Percentiles rank a stretch among this genome's conserved stretches.
phyloP scores from a whole-genome alignment of 2,888 invertebrate genomes.

The Nipponacmea schrenckii region DNA sequence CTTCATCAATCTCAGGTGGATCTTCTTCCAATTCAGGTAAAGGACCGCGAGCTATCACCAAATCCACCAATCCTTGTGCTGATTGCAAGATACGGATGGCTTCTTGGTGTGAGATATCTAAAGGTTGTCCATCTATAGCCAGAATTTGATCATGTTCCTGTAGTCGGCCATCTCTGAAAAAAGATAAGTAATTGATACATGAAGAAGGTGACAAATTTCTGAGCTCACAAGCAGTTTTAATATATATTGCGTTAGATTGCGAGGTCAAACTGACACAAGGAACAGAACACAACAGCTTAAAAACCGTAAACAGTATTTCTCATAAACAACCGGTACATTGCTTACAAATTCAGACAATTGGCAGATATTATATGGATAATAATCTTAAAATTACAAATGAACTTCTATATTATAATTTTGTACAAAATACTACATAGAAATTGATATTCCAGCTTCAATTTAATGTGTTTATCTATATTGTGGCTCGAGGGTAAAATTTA shows the following conservation, averaged over 20 bases:
- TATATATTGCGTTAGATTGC: too few relatives aligned
- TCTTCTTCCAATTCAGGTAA: constrained; percentile 22
- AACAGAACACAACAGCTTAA: too few relatives aligned
- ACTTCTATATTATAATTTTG: too few relatives aligned
- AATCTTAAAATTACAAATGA: too few relatives aligned
- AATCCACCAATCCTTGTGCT: constrained; percentile 73
- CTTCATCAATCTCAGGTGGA: constrained; percentile 15
- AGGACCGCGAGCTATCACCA: constrained; percentile 66
- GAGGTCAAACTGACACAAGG: background rate
- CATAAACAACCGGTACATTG: too few relatives aligned
- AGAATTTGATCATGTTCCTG: constrained; percentile 86
- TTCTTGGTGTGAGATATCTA: constrained; percentile 84
- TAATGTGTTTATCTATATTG: too few relatives aligned
- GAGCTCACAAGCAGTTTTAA: background rate
- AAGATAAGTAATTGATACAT: constrained; percentile 21
- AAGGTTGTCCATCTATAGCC: constrained; percentile 81
- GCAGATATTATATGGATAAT: too few relatives aligned
- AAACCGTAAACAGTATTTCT: too few relatives aligned
- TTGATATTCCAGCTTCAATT: background rate
- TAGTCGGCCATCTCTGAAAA: constrained; percentile 75
- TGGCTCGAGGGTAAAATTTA: too few relatives aligned
- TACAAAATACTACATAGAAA: background rate
- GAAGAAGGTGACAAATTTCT: background rate
- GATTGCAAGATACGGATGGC: constrained; percentile 81
- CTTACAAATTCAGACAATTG: too few relatives aligned